Base-by-base conservation (phyloP, 2,888 invertebrate genomes). In the Clepsis dumicolana region DNA sequence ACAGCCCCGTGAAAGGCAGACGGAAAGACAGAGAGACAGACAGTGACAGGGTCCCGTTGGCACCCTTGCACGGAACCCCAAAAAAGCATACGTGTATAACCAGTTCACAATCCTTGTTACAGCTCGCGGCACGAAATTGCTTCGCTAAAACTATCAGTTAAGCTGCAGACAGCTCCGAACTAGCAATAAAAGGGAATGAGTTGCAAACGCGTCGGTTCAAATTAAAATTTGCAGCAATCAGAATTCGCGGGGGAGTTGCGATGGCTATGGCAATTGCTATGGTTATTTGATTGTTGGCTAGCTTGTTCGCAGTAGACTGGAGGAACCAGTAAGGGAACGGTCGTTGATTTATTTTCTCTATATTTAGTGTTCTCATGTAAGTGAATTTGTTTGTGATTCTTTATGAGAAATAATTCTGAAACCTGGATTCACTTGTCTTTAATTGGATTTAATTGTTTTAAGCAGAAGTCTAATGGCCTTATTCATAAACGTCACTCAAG, bases 261-360 rank as follows among this genome's bases (percentile, higher is more conserved):
- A 63, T 61, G 64, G 59, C 32, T 57, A 35, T 71, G 65, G 72
- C 74, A 75, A 75, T 77, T 70, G 74, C 70, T 79, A 74, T 74
- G 75, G 75, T 76, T 74, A 74, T 74, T 76, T 79, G 78, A 82
- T 84, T 84, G 82, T 81, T 82, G 79, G 80, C 72, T 76, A 74
- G 73, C 56, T 64, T 68, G 18, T n/a, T 5, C 41, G 32, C 52
- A 64, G 57, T 52, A 25, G 16, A 25, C 32, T 14, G 12, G 29
- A 1, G 56, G 3, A 0, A 3, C 32, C 63, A 64, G 63, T 63
- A 68, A 8, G 18, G 18, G 16, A 44, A 44, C 18, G 7, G 8
- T 2, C 32, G n/a, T 1, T 4, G n/a, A 41, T 41, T n/a, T 41
- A 7, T 4, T 41, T 29, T 3, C n/a, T n/a, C n/a, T 35, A 35